Conservation (phyloP, 2,113 vertebrate genomes). For the Excalfactoria chinensis region DNA sequence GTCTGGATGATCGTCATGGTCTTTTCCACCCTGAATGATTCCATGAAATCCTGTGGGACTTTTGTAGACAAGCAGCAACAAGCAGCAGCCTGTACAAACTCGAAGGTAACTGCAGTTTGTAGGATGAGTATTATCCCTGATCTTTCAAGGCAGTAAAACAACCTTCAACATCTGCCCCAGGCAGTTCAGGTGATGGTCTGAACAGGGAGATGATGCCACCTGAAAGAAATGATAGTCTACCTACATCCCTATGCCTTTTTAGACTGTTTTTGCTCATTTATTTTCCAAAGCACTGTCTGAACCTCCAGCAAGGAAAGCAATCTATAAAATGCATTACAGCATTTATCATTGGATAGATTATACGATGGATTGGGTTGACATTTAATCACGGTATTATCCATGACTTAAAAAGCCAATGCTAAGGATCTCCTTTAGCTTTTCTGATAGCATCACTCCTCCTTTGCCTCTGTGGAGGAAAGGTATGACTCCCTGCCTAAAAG, state of each 20-base stretch:
- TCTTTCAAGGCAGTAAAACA: neutral
- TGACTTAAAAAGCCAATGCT: neutral
- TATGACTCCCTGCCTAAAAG: neutral
- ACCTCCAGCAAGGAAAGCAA: neutral
- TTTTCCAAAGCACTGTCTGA: neutral
- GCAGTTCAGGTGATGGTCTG: neutral
- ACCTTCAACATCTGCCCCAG: neutral
- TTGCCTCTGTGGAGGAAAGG: neutral
- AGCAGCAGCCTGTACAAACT: neutral
- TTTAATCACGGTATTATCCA: neutral
- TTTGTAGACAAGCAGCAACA: neutral
- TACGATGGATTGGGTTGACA: neutral
- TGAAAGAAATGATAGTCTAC: neutral
- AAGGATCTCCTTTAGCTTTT: neutral
- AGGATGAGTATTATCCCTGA: neutral
- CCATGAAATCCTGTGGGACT: neutral
- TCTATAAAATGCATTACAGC: neutral
- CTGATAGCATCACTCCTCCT: neutral
- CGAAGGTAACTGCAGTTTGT: neutral
- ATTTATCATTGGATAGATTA: neutral
- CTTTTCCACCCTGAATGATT: no score
- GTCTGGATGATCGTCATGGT: no score
- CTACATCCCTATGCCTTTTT: neutral
- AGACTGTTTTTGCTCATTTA: neutral
- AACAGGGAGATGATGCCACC: neutral